phyloP scores from a whole-genome alignment of 1,140 invertebrate genomes.

The Brachionus koreanus region DNA sequence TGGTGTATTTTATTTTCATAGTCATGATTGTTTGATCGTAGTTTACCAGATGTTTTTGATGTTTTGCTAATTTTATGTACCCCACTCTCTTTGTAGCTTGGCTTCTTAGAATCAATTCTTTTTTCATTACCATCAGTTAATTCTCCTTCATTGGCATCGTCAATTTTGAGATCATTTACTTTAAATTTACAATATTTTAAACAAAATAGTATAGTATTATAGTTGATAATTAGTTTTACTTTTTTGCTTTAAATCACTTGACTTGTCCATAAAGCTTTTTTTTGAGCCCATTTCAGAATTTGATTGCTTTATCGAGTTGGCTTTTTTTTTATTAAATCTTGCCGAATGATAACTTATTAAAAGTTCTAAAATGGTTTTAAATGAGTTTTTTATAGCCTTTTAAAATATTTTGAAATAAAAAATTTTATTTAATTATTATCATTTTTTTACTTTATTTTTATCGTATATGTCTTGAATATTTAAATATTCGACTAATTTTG shows the following conservation, averaged over 20 bases:
- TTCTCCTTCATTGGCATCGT: slow-evolving; percentile 9
- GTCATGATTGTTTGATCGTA: background rate
- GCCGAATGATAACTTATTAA: background rate
- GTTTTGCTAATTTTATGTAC: background rate
- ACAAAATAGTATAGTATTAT: too few relatives aligned
- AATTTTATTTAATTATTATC: background rate
- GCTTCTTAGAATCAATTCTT: background rate
- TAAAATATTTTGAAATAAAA: background rate
- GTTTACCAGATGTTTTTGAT: background rate
- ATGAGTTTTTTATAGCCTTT: slow-evolving; percentile 3
- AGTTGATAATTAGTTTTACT: background rate
- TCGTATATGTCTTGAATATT: slow-evolving; percentile 34
- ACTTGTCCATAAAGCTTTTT: slow-evolving; percentile 17
- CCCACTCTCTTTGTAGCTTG: background rate
- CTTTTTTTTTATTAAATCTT: background rate
- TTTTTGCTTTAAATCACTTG: background rate
- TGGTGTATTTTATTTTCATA: background rate
- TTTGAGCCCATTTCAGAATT: background rate
- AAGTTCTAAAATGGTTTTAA: slow-evolving; percentile 5
- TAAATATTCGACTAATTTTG: slow-evolving; percentile 14
- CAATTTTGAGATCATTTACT: slow-evolving; percentile 2
- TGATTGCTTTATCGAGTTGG: background rate
- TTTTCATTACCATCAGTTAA: background rate
- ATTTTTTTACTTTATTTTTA: slow-evolving; percentile 22
- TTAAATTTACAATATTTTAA: background rate